Conservation (phyloP, 2,797 vertebrate species). For the Aphelocoma californica region DNA sequence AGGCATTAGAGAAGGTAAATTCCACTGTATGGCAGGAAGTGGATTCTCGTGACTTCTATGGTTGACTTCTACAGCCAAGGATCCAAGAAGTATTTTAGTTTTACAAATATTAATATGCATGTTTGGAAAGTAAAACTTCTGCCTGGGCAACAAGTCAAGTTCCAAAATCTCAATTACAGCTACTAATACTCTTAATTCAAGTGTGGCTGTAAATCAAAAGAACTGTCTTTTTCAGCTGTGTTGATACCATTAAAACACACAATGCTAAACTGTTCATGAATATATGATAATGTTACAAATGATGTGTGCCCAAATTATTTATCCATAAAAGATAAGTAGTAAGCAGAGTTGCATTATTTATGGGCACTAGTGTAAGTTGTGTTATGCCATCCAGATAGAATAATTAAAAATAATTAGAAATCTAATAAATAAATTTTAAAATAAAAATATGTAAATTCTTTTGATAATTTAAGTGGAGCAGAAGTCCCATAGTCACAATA, state of each 20-base stretch:
- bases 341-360: background rate
- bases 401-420: background rate
- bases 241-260: background rate
- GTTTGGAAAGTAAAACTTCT: background rate
- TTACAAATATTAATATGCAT: background rate
- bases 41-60: background rate
- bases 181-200: background rate
- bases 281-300: background rate
- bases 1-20: background rate
- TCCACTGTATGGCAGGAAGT: background rate
- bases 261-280: background rate
- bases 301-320: background rate
- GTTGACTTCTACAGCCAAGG: background rate
- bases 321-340: background rate
- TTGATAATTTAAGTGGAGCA: background rate
- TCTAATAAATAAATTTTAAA: background rate
- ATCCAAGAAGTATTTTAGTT: background rate
- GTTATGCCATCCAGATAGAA: background rate
- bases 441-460: background rate
- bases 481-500: background rate
- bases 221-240: background rate
- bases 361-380: background rate
- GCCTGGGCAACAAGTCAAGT: background rate
- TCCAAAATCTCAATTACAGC: background rate
- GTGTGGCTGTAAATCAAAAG: background rate